A percentile compares a stretch with the other conserved stretches of the same genome.
Evolutionary conservation across 2,888 invertebrate species (phyloP).

Genomic region (Thelaira solivaga): DNA sequence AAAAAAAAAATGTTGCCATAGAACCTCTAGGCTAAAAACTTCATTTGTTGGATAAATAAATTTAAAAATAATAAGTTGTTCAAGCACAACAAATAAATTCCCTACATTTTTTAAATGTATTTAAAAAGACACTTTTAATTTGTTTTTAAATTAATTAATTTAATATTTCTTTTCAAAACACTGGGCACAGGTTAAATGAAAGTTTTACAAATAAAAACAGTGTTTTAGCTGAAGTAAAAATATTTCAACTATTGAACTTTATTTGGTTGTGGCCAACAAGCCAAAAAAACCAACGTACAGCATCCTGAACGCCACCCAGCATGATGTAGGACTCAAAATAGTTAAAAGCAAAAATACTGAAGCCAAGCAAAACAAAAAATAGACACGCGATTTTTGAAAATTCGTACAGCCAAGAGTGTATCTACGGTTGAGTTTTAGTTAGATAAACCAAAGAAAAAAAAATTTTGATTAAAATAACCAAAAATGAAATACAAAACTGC

Average conservation of each 20-base stretch:
- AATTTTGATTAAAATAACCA: conserved; percentile 34
- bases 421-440: conserved; percentile 9
- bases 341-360: conserved; percentile 10
- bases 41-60: conserved; percentile 19
- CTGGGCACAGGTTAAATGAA: too few relatives aligned
- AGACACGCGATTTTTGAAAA: conserved; percentile 62
- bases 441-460: conserved; percentile 25
- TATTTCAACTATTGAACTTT: not conserved
- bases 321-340: not conserved
- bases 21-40: conserved; percentile 40
- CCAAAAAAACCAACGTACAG: not conserved
- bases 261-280: not conserved
- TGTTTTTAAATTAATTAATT: too few relatives aligned
- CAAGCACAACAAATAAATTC: not conserved
- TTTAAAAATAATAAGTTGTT: not conserved
- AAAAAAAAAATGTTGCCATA: conserved; percentile 1
- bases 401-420: not conserved
- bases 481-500: conserved; percentile 24
- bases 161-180: too few relatives aligned
- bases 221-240: too few relatives aligned
- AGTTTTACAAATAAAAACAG: too few relatives aligned
- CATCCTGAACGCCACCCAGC: not conserved
- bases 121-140: too few relatives aligned
- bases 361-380: conserved; percentile 23
- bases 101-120: conserved; percentile 28